These are phyloP conservation scores for Mobula birostris DNA, from an alignment of 2,113 vertebrate species.

Conservation along the genomic window DNA sequence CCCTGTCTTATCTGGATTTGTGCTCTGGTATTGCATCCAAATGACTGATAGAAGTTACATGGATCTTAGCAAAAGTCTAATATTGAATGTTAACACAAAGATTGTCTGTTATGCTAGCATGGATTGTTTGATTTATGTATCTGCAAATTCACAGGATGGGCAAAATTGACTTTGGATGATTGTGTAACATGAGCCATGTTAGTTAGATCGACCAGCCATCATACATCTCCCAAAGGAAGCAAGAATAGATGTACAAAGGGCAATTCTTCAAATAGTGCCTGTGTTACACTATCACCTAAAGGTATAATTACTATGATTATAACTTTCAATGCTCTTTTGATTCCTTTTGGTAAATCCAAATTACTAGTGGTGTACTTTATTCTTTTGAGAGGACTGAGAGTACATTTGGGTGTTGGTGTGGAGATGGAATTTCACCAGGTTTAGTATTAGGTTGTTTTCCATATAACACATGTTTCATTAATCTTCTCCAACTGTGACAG, in stretches of 20 bases:
- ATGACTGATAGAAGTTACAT: background rate
- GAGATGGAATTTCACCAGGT: background rate
- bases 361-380: background rate
- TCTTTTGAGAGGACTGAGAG: background rate
- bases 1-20: background rate
- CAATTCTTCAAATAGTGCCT: background rate
- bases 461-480: background rate
- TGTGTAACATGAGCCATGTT: background rate
- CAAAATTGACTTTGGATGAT: background rate
- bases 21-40: background rate
- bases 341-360: background rate
- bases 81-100: background rate
- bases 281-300: background rate
- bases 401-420: background rate
- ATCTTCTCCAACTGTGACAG: slow-evolving; percentile 31
- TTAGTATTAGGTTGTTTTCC: background rate
- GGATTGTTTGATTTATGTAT: background rate
- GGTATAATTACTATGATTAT: background rate
- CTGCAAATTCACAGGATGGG: background rate
- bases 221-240: background rate
- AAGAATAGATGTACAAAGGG: background rate
- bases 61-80: background rate
- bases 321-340: background rate
- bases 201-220: background rate
- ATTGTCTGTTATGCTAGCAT: too few species aligned